Conservation (phyloP, 1,140 invertebrate species). For the Dinoponera quadriceps region DNA sequence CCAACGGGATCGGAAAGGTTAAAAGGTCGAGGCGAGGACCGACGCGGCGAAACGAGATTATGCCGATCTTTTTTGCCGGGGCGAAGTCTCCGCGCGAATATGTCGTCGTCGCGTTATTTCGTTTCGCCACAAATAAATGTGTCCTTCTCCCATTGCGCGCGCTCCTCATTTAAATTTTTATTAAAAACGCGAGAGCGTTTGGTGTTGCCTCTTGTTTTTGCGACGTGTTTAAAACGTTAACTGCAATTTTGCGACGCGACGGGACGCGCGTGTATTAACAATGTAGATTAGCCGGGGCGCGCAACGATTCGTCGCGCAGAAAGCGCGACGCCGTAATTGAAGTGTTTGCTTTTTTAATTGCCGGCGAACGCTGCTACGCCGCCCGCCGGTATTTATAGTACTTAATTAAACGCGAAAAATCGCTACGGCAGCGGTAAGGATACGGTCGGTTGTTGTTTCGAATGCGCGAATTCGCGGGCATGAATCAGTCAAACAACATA, state of each 20-base stretch:
- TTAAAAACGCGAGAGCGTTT: neutral
- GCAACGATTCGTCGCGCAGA: slow-evolving; percentile 26
- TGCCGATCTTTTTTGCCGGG: too few relatives aligned
- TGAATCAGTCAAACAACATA: slow-evolving; percentile 41
- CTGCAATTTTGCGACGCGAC: slow-evolving; percentile 29
- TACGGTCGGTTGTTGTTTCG: neutral
- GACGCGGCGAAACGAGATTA: neutral
- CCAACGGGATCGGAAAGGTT: too few relatives aligned
- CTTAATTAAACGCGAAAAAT: slow-evolving; percentile 48
- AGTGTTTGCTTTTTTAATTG: slow-evolving; percentile 57
- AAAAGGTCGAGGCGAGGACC: neutral
- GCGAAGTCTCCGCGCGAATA: neutral
- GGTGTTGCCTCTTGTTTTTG: slow-evolving; percentile 4
- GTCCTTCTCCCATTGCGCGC: neutral
- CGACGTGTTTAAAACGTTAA: slow-evolving; percentile 36
- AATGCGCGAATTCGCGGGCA: slow-evolving; percentile 35
- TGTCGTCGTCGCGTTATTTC: neutral
- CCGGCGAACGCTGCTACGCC: slow-evolving; percentile 28
- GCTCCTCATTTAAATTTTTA: neutral
- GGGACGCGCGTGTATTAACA: slow-evolving; percentile 46
- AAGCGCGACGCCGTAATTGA: slow-evolving; percentile 37
- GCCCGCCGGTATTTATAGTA: slow-evolving; percentile 25
- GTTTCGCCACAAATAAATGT: neutral
- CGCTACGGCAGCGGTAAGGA: neutral
- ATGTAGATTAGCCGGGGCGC: slow-evolving; percentile 44